Conservation (phyloP, 2,888 invertebrate genomes). For the Leucophenga montana region DNA sequence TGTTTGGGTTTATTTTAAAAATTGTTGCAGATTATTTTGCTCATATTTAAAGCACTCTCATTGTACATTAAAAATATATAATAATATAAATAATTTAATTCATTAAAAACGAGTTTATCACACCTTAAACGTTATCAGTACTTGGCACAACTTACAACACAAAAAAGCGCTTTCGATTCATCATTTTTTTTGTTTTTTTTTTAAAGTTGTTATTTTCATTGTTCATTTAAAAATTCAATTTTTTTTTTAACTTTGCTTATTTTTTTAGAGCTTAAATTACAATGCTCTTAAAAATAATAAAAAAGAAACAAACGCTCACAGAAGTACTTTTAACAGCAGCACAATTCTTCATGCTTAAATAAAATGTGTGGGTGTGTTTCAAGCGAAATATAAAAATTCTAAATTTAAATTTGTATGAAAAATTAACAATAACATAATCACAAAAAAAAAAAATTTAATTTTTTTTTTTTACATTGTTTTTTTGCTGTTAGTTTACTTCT, state of each 20-base stretch:
- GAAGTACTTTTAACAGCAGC: no score
- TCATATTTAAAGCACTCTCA: constrained; percentile 22
- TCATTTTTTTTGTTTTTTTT: constrained; percentile 1
- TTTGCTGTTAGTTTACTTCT: constrained; percentile 37
- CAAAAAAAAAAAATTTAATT: constrained; percentile 69
- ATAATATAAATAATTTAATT: constrained; percentile 47
- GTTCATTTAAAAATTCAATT: constrained; percentile 48
- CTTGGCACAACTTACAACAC: constrained; percentile 73
- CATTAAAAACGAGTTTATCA: constrained; percentile 71
- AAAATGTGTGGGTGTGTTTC: no score
- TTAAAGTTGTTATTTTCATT: constrained; percentile 20
- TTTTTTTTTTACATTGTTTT: constrained; percentile 19
- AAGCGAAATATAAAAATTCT: no score
- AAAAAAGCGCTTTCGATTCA: constrained; percentile 43
- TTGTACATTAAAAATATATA: constrained; percentile 57
- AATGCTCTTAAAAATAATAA: constrained; percentile 11
- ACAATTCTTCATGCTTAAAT: no score
- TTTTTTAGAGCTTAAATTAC: no score
- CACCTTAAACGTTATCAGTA: constrained; percentile 73
- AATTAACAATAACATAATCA: constrained; percentile 71
- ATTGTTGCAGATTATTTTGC: background rate
- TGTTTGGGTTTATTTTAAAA: background rate
- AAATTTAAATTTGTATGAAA: no score
- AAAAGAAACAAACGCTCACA: background rate
- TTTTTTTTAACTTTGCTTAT: constrained; percentile 24